These are phyloP conservation scores for Melierax canorus DNA, from an alignment of 2,113 vertebrate genomes.

Conservation along the genomic window DNA sequence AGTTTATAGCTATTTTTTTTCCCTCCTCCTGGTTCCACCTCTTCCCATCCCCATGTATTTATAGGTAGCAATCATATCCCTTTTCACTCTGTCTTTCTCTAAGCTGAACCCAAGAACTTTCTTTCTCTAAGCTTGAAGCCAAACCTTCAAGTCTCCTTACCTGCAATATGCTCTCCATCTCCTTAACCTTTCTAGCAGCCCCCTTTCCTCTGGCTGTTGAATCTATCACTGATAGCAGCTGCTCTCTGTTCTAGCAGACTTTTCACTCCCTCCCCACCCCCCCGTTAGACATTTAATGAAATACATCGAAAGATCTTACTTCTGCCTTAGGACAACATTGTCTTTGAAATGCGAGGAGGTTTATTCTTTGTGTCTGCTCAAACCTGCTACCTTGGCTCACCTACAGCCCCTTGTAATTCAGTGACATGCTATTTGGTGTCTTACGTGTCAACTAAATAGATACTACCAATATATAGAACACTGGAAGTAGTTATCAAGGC, in stretches of 20 bases:
- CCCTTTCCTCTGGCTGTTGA: background rate
- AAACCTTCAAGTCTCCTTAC: background rate
- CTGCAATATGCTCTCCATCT: background rate
- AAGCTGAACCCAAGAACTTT: background rate
- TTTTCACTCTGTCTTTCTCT: background rate
- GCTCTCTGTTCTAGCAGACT: background rate
- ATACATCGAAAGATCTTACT: background rate
- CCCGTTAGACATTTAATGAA: background rate
- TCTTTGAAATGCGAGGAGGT: background rate
- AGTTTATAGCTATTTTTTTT: background rate
- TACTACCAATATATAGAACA: background rate
- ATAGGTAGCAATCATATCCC: background rate
- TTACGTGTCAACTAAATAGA: background rate
- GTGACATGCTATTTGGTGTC: background rate
- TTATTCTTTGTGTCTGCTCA: background rate
- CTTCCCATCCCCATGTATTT: background rate
- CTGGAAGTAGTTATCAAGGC: background rate
- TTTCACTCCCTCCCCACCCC: background rate
- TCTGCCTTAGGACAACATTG: background rate
- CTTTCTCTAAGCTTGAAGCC: background rate
- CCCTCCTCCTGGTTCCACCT: background rate
- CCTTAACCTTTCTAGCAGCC: background rate
- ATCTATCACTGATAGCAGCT: background rate
- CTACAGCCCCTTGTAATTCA: background rate
- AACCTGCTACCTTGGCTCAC: background rate